phyloP scores from a whole-genome alignment of 2,797 vertebrate genomes.

The Apogon hyalosoma region DNA sequence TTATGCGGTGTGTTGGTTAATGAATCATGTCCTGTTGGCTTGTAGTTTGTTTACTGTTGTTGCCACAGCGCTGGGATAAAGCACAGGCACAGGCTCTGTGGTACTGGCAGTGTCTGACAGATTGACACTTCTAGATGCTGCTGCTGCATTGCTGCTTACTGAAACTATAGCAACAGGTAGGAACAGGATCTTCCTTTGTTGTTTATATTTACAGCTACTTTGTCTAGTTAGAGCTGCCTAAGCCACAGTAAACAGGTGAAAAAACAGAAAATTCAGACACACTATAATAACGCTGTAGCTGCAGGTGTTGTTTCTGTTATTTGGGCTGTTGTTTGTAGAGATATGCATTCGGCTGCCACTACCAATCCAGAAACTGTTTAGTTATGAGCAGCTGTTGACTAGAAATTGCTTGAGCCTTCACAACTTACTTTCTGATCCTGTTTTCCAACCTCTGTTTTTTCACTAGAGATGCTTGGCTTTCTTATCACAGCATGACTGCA shows the following conservation, averaged over 20 bases:
- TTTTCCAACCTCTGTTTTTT: slow-evolving; percentile 34
- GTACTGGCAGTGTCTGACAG: slow-evolving; percentile 55
- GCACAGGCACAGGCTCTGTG: slow-evolving; percentile 35
- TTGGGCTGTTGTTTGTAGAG: slow-evolving; percentile 42
- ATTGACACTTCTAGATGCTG: slow-evolving; percentile 64
- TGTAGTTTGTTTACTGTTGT: slow-evolving; percentile 77
- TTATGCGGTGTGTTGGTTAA: slow-evolving; percentile 56
- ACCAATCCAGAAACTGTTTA: slow-evolving; percentile 39
- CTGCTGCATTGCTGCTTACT: slow-evolving; percentile 56
- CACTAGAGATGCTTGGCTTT: slow-evolving; percentile 13
- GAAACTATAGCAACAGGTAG: slow-evolving; percentile 81
- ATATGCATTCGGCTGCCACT: slow-evolving; percentile 22
- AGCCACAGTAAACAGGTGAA: slow-evolving; percentile 31
- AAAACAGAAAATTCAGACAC: slow-evolving; percentile 26
- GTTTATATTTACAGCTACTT: slow-evolving; percentile 53
- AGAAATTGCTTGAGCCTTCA: slow-evolving; percentile 32
- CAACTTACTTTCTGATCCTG: slow-evolving; percentile 32
- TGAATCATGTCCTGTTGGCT: slow-evolving; percentile 61
- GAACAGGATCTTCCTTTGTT: slow-evolving; percentile 61
- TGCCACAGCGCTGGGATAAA: slow-evolving; percentile 72
- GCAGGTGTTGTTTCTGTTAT: slow-evolving; percentile 43
- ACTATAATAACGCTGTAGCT: slow-evolving; percentile 18
- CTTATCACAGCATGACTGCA: slow-evolving; percentile 43
- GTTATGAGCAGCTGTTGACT: slow-evolving; percentile 33
- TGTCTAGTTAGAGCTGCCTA: slow-evolving; percentile 26